Evolutionary conservation across 2,113 vertebrate genomes (phyloP).

Genomic region (Pterocles orientalis): DNA sequence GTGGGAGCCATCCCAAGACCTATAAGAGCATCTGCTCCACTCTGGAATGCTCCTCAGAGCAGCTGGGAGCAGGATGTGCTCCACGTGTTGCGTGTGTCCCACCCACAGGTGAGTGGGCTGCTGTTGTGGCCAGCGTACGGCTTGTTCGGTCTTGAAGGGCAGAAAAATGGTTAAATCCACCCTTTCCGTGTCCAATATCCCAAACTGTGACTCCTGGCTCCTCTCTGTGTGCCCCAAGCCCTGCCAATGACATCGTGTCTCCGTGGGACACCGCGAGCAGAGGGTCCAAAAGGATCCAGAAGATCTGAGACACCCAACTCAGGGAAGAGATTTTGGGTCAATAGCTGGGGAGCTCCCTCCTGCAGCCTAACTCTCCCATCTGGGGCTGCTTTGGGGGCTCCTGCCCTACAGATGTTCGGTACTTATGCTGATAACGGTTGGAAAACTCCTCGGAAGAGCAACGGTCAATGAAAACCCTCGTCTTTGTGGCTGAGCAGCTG

Average conservation of each 20-base stretch:
- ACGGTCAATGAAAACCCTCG: neutral
- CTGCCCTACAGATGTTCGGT: neutral
- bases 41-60: neutral
- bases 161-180: neutral
- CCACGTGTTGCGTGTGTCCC: accelerated
- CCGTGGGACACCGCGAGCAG: accelerated
- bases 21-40: neutral
- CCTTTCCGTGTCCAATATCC: neutral
- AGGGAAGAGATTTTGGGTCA: neutral
- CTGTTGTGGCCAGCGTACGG: too few species aligned
- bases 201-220: neutral
- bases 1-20: neutral
- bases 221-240: neutral
- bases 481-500: neutral
- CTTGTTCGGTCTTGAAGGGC: neutral
- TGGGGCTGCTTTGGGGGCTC: neutral
- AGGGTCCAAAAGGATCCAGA: neutral
- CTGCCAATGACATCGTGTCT: neutral
- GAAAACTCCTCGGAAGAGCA: neutral
- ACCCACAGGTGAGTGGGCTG: neutral
- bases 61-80: neutral
- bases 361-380: neutral
- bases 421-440: neutral
- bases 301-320: neutral
- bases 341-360: neutral